phyloP scores from a whole-genome alignment of 1,140 invertebrate genomes.

The Pseudomyrmex gracilis region DNA sequence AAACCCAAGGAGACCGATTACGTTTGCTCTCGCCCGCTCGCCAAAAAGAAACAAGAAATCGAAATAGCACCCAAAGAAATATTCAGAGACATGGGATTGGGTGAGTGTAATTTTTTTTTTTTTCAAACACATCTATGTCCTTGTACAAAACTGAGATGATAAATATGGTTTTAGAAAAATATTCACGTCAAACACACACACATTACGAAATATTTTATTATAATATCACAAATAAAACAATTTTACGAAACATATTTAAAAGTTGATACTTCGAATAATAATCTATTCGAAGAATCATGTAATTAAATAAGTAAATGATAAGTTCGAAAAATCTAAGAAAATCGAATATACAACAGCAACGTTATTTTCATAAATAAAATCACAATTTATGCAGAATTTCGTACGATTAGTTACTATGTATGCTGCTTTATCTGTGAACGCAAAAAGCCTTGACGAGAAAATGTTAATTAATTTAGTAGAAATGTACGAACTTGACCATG shows the following conservation, averaged over 20 bases:
- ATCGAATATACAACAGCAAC: background rate
- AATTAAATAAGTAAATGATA: background rate
- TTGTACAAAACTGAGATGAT: too few relatives aligned
- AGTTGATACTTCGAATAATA: background rate
- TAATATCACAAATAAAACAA: background rate
- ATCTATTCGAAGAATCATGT: too few relatives aligned
- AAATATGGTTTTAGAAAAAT: too few relatives aligned
- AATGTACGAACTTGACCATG: conserved; percentile 56
- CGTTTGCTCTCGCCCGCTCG: conserved; percentile 32
- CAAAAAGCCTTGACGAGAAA: conserved; percentile 38
- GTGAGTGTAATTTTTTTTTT: conserved; percentile 82
- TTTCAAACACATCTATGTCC: too few relatives aligned
- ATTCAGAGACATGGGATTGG: conserved; percentile 89
- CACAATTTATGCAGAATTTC: background rate
- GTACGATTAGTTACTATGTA: background rate
- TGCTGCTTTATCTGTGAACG: background rate
- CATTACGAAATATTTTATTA: too few relatives aligned
- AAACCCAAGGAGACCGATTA: conserved; percentile 79
- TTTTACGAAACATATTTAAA: background rate
- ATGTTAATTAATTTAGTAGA: conserved; percentile 68
- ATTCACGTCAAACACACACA: too few relatives aligned
- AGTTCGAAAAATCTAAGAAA: background rate
- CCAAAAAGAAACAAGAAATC: conserved; percentile 76
- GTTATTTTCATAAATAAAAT: background rate
- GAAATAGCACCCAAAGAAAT: conserved; percentile 89